Percentiles rank a stretch among this genome's conserved stretches.
phyloP scores from a whole-genome alignment of 2,797 vertebrate species.

The Rhodeus uyekii region DNA sequence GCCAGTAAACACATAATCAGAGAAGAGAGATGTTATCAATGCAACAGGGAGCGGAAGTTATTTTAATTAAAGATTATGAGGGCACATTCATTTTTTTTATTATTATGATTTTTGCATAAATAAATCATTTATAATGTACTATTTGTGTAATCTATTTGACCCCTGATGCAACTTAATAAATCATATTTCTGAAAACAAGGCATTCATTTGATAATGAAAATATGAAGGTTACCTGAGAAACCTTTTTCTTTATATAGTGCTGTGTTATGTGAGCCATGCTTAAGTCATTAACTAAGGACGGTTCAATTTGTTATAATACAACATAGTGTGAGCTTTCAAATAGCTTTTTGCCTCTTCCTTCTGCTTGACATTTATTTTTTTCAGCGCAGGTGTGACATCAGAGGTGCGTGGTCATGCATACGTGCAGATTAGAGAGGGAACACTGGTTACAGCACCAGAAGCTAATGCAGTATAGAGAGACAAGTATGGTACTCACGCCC shows the following conservation, averaged over 20 bases:
- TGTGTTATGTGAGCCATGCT: neutral
- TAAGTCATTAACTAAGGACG: too few species aligned
- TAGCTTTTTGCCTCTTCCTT: too few species aligned
- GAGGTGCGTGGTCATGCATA: neutral
- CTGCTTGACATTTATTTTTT: neutral
- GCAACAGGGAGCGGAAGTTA: neutral
- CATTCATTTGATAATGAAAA: neutral
- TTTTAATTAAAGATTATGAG: neutral
- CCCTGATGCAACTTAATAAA: neutral
- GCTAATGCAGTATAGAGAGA: neutral
- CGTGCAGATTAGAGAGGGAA: neutral
- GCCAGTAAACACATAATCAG: neutral
- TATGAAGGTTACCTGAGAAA: neutral
- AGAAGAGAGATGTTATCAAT: neutral
- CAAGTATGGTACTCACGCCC: conserved; percentile 81
- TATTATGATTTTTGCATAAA: neutral
- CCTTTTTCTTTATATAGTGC: neutral
- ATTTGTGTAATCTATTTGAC: neutral
- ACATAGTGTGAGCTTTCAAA: too few species aligned
- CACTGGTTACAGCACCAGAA: neutral
- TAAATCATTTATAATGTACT: neutral
- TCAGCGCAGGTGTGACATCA: neutral
- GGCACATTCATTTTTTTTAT: too few species aligned
- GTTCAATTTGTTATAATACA: too few species aligned
- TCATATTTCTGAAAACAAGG: neutral